Percentiles rank a stretch among this genome's conserved stretches.
Conservation (phyloP, 2,113 vertebrate species). For the Polypterus bichir region DNA sequence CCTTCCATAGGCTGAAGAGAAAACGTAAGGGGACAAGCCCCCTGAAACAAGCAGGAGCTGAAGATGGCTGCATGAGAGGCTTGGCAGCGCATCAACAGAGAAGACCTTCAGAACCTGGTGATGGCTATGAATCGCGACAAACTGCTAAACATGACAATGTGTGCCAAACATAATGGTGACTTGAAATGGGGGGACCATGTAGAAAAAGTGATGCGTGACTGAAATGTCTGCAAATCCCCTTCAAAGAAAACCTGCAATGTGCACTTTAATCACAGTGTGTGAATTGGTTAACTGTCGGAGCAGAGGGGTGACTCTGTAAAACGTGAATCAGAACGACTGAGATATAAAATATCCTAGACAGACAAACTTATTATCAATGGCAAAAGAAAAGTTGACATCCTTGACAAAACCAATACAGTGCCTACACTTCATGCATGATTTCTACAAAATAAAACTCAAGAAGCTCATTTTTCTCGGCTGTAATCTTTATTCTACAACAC, state of each 20-base stretch:
- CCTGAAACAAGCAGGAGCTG: too few species aligned
- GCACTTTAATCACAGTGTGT: too few species aligned
- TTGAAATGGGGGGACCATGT: too few species aligned
- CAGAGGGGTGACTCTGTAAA: neutral
- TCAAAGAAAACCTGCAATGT: too few species aligned
- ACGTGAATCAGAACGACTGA: neutral
- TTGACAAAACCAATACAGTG: constrained; percentile 1
- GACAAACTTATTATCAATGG: constrained; percentile 1
- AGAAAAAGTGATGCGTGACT: too few species aligned
- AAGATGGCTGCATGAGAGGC: too few species aligned
- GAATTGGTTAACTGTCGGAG: neutral
- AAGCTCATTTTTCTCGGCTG: constrained; percentile 32
- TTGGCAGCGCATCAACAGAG: too few species aligned
- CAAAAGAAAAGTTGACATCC: neutral
- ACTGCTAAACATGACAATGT: neutral
- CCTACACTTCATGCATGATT: constrained; percentile 11
- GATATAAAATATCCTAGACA: neutral
- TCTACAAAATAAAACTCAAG: constrained; percentile 12
- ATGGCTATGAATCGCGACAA: neutral
- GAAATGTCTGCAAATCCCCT: too few species aligned
- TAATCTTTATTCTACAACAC: constrained; percentile 71
- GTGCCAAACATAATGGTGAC: too few species aligned
- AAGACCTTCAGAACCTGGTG: neutral
- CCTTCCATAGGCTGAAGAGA: too few species aligned
- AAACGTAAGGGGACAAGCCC: too few species aligned